Evolutionary conservation across 1,140 invertebrate species (phyloP), one percentile per base, ranked within the genome.

Genomic region (Drosophila micromelanica): DNA sequence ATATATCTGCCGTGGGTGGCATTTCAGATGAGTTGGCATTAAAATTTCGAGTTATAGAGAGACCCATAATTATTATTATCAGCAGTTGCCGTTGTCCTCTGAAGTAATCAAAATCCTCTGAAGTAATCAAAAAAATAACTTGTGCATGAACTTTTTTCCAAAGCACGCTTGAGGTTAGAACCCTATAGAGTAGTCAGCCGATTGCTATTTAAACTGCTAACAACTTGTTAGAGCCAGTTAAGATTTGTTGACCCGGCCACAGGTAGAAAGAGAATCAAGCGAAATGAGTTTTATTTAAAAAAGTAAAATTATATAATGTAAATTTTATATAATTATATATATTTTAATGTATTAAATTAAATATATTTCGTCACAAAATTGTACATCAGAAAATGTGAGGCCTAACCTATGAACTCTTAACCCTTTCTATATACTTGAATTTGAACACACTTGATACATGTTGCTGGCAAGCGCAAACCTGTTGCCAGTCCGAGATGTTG

Each of bases 71-170:
- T 82, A 86, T 86, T 80, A 74, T 67, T 87, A 76, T 82, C 85
- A 69, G 71, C 75, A 67, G 76, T 86, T 68, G 78, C 63, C 73
- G 70, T 85, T 81, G 81, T 87, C 71, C 82, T 80, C 81, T 73
- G 82, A 87, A 87, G 82, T 89, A 87, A 87, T 87, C 82, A 87
- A 87, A 82, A 76, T n/a, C n/a, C n/a, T n/a, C n/a, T 87, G 86
- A 87, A 87, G 82, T 89, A 87, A 87, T 87, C 82, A 87, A 87
- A 82, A 76, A 56, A n/a, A 56, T 48, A 62, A 70, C 59, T 60
- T 35, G 48, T 35, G 17, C 17, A 15, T 59, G 55, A 59, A 73
- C 37, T 17, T 38, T 17, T 38, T 8, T 42, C 57, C 3, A 49
- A 49, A 49, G 48, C 48, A 49, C 48, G 5, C 48, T 27, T 43